phyloP scores from a whole-genome alignment of 2,797 vertebrate species.

The Neostethus bicornis region DNA sequence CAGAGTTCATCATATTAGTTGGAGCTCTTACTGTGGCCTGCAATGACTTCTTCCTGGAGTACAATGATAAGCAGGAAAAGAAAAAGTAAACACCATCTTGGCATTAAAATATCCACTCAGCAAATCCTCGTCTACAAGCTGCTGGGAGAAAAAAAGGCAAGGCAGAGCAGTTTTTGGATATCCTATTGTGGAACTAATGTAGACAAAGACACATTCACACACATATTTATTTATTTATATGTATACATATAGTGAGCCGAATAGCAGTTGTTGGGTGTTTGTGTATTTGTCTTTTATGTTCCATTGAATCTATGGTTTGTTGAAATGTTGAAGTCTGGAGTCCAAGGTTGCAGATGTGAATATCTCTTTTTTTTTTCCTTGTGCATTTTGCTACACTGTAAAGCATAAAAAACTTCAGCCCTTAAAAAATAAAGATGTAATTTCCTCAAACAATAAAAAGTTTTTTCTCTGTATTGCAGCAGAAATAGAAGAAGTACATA shows the following conservation, averaged over 20 bases:
- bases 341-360: constrained; percentile 52
- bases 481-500: background rate
- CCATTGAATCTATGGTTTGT: constrained; percentile 20
- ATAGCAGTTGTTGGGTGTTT: constrained; percentile 26
- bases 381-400: constrained; percentile 70
- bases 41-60: constrained; percentile 85
- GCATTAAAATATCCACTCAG: constrained; percentile 9
- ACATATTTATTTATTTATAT: too few relatives aligned
- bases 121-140: constrained; percentile 14
- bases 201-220: constrained; percentile 39
- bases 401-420: constrained; percentile 48
- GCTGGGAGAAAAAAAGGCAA: constrained; percentile 48
- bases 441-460: constrained; percentile 44
- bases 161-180: constrained; percentile 30
- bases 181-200: constrained; percentile 33
- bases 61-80: constrained; percentile 75
- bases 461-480: constrained; percentile 24
- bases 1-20: constrained; percentile 83
- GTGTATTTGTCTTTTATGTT: constrained; percentile 39
- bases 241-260: constrained; percentile 1
- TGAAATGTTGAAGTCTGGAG: constrained; percentile 39
- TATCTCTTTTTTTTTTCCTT: constrained; percentile 48
- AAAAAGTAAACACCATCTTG: constrained; percentile 58
- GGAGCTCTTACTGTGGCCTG: constrained; percentile 84
- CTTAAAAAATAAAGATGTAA: constrained; percentile 75